Evolutionary conservation across 2,888 invertebrate species (phyloP).

Genomic region (Torymus tubicola): DNA sequence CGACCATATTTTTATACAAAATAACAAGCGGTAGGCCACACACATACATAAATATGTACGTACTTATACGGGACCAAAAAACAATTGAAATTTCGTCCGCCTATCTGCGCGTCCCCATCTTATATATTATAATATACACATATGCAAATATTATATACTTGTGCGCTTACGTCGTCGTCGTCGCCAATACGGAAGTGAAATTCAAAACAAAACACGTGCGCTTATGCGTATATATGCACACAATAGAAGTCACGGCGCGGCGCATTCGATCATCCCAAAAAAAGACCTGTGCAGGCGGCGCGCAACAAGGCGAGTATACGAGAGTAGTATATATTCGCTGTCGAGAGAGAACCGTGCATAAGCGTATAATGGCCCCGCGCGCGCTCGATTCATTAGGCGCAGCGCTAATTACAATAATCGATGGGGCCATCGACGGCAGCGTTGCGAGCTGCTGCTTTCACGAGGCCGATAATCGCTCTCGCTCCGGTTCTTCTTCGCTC

Average conservation of each 20-base stretch:
- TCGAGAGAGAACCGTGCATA: too few species aligned
- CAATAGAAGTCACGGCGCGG: constrained; percentile 10
- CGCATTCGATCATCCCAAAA: not conserved
- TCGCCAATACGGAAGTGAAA: constrained; percentile 24
- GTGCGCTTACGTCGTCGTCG: not conserved
- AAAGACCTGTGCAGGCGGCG: not conserved
- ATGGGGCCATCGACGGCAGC: constrained; percentile 10
- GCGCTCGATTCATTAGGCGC: not conserved
- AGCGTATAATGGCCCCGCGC: not conserved
- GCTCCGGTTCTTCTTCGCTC: too few species aligned
- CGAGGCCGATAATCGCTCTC: too few species aligned
- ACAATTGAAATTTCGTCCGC: too few species aligned
- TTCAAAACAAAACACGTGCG: constrained; percentile 11
- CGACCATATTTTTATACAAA: too few species aligned
- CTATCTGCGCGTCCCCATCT: too few species aligned
- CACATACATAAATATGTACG: too few species aligned
- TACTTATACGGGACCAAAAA: too few species aligned
- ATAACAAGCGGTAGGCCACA: too few species aligned
- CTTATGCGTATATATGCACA: constrained; percentile 6
- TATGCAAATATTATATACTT: too few species aligned
- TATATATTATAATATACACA: too few species aligned
- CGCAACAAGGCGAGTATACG: not conserved
- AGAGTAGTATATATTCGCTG: too few species aligned
- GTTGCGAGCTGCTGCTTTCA: not conserved
- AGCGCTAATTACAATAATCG: constrained; percentile 22